Percentiles rank a stretch among this genome's conserved stretches.
Evolutionary conservation across 2,888 invertebrate species (phyloP).

Genomic region (Odontocolon sp.): DNA sequence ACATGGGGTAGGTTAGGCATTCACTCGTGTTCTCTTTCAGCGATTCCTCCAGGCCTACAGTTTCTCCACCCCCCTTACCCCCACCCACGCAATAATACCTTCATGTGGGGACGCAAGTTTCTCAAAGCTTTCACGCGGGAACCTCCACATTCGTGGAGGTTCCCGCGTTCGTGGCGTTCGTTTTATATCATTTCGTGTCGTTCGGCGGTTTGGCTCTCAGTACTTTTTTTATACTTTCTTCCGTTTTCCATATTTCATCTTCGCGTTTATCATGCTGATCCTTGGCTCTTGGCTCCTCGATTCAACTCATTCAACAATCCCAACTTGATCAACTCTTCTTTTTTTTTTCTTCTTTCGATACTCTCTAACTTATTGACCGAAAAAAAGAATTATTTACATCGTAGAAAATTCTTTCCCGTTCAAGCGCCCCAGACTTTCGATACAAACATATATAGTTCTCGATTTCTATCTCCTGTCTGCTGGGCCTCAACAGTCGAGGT

Average conservation of each 20-base stretch:
- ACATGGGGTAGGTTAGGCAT: conserved; percentile 78
- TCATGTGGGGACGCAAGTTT: not conserved
- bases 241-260: not conserved
- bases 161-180: too few species aligned
- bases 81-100: conserved; percentile 12
- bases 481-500: conserved; percentile 53
- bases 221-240: not conserved
- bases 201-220: not conserved
- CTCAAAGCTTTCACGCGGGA: not conserved
- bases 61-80: conserved; percentile 10
- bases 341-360: not conserved
- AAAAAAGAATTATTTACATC: conserved; percentile 18
- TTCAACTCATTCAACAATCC: conserved; percentile 13
- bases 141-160: too few species aligned
- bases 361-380: conserved; percentile 4
- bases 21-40: conserved; percentile 53
- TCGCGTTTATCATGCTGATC: not conserved
- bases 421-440: conserved; percentile 22
- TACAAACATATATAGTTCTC: not conserved
- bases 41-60: conserved; percentile 10
- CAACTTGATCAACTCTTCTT: not conserved
- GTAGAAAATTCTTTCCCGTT: conserved; percentile 26
- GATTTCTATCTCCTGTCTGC: conserved; percentile 36
- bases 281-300: conserved; percentile 19
- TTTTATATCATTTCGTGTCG: too few species aligned